phyloP scores from a whole-genome alignment of 2,797 vertebrate genomes.

The Lepus oiostolus region DNA sequence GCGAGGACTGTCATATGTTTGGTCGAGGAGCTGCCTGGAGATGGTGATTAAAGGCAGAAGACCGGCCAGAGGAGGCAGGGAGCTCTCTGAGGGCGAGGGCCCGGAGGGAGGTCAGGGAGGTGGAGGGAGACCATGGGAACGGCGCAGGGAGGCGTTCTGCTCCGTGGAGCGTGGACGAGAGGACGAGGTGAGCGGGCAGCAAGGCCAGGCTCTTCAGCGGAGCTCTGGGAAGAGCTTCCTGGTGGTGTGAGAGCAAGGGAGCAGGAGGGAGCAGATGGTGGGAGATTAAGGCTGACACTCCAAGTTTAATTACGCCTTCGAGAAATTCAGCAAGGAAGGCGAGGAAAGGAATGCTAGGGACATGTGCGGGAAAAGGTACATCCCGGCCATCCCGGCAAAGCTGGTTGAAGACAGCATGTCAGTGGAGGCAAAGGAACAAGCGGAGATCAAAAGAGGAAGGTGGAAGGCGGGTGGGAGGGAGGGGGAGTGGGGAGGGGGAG shows the following conservation, averaged over 20 bases:
- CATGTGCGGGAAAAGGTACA: neutral
- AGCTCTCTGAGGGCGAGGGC: no score
- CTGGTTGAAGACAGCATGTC: neutral
- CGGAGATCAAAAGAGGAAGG: neutral
- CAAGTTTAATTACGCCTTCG: neutral
- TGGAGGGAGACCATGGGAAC: no score
- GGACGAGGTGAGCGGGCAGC: no score
- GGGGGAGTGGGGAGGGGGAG: rapidly evolving
- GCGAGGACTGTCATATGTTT: neutral
- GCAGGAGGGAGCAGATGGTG: no score
- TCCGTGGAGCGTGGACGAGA: neutral
- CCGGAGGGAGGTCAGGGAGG: no score
- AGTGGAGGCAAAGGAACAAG: neutral
- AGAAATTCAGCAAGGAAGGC: neutral
- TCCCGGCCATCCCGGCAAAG: neutral
- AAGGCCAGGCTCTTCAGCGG: no score
- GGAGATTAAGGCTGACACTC: neutral
- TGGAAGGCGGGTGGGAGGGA: neutral
- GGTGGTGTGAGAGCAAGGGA: neutral
- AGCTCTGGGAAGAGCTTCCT: neutral
- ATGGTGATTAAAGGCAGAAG: neutral
- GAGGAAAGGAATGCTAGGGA: neutral
- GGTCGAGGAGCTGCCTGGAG: neutral
- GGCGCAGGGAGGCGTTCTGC: no score
- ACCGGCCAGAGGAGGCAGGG: neutral